Base-by-base conservation (phyloP, 2,113 vertebrate species). In the Platysternon megacephalum region DNA sequence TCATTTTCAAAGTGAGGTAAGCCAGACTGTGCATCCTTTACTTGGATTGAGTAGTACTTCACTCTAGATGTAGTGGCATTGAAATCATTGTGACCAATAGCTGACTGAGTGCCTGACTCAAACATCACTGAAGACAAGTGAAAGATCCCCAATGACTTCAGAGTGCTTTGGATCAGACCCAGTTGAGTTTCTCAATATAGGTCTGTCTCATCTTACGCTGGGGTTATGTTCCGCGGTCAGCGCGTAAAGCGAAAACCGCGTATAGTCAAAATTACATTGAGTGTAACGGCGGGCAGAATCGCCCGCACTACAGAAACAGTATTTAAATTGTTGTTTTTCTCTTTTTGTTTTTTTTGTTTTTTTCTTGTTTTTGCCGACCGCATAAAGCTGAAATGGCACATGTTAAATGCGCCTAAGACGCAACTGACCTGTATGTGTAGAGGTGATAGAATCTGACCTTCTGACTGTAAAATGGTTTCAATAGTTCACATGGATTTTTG, bases 21-120 rank as follows among this genome's bases (percentile, higher is more conserved):
- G 39, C 17, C 5, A 19, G 55, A 79, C 81, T 24, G 1, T 21
- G 4, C 1, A 19, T 68, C 61, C 35, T 68, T 68, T 32, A 29
- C 85, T 76, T 78, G 85, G 61, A 2, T 16, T 5, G 83, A 83
- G 2, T 8, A 65, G 79, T 79, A 14, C 3, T 1, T 14, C 53
- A 7, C 35, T 86, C 84, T 39, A 35, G 19, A 61, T 2, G 0
- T 0, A 76, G 24, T 2, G 2, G 0, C 79, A 39, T 32, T 58
- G 35, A 52, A 52, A 26, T 55, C 49, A 88, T 42, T 28, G 44
- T n/a, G 56, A 8, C 4, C 3, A 1, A 22, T 79, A 48, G 13
- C 0, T 0, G 39, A 17, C 28, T 39, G 87, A 81, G 2, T 35
- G 76, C 6, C 17, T 39, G 1, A 0, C 48, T 68, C 46, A 51